Evolutionary conservation across 2,113 vertebrate genomes (phyloP), one percentile per base, ranked within the genome.

Genomic region (Sphaerodactylus townsendi): DNA sequence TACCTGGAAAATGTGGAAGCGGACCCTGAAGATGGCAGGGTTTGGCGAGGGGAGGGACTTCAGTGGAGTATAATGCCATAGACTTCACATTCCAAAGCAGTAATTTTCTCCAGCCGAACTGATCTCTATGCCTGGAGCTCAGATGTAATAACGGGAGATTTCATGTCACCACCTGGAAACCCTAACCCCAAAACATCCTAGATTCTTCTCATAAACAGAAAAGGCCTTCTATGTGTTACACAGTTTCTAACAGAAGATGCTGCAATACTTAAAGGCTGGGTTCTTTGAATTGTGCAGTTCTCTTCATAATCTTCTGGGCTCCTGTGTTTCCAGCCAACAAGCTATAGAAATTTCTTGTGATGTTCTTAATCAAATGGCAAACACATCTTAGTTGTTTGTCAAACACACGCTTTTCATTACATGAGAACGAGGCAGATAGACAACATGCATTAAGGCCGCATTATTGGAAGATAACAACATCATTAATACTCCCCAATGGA

Each of bases 281-380:
- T 76, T 84, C 50, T 77, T 79, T 76, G 81, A 65, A 56, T 68
- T 53, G 90, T 86, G 33, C 9, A 44, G 19, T 30, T 81, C 46
- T 83, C 80, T 87, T 82, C 53, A 1, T 86, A 89, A 89, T 48
- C 86, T 81, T 84, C 65, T 82, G 77, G 81, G 71, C 30, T 85
- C 88, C 84, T 69, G 69, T 1, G 15, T 30, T 46, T 17, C 39
- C 10, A 35, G 79, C 37, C 50, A 62, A 25, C 21, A 62, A 78
- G 75, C 65, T 68, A 59, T 46, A 92, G 91, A 88, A 73, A 88
- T 77, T 85, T 76, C 65, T 91, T 80, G 72, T 33, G 90, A 79
- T 48, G 41, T 86, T 85, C 73, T 87, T 86, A 92, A 91, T 93
- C 87, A 92, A 64, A 73, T 87, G 79, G 53, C 66, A 92, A 92